Percentiles rank a stretch among this genome's conserved stretches.
Conservation (phyloP, 2,888 invertebrate genomes). For the Xestia xanthographa region DNA sequence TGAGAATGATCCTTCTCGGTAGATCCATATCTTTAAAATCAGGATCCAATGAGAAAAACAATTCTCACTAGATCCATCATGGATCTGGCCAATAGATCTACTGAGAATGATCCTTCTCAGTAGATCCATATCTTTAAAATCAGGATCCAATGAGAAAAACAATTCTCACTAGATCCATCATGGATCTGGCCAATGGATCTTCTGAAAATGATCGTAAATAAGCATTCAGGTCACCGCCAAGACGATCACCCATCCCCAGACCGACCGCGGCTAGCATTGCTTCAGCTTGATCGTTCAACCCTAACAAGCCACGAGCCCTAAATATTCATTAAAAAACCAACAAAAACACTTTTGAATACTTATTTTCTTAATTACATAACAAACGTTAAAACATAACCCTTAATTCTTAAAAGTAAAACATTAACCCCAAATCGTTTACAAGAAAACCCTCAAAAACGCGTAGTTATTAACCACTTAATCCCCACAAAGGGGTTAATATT, state of each 20-base stretch:
- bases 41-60: no score
- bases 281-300: background rate
- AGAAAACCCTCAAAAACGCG: constrained; percentile 49
- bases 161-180: no score
- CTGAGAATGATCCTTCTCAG: no score
- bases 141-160: no score
- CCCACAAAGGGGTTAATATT: constrained; percentile 54
- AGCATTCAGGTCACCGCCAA: background rate
- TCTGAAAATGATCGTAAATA: no score
- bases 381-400: constrained; percentile 22
- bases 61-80: no score
- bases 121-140: no score
- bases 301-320: background rate
- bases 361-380: constrained; percentile 22
- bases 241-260: background rate
- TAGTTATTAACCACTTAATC: constrained; percentile 65
- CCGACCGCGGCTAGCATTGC: background rate
- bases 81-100: no score
- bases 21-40: no score
- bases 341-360: constrained; percentile 1
- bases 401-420: constrained; percentile 37
- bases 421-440: constrained; percentile 54
- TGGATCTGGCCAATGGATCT: no score
- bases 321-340: constrained; percentile 1
- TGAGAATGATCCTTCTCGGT: no score